phyloP scores from a whole-genome alignment of 2,797 vertebrate genomes.

The Coreius guichenoti region DNA sequence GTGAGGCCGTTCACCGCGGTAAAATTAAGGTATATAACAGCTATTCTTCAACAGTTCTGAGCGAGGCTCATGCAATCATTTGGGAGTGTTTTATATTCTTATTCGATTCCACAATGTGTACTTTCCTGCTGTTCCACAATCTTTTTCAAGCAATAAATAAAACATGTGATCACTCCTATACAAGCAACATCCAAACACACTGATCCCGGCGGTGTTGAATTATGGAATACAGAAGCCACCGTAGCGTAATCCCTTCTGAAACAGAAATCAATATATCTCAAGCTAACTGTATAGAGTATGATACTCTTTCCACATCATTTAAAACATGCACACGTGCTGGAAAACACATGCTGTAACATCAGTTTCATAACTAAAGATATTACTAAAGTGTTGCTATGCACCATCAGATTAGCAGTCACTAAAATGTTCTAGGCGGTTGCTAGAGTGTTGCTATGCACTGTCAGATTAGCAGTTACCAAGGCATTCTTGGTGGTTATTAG shows the following conservation, averaged over 20 bases:
- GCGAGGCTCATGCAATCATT: neutral
- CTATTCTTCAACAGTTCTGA: neutral
- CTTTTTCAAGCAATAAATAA: conserved; percentile 25
- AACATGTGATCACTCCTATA: conserved; percentile 29
- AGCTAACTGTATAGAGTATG: neutral
- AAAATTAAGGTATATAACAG: neutral
- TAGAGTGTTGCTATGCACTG: neutral
- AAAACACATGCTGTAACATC: neutral
- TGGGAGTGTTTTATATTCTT: neutral
- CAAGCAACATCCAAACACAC: conserved; percentile 60
- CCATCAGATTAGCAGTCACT: neutral
- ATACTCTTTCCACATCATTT: neutral
- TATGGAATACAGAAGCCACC: conserved; percentile 21
- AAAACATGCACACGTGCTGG: neutral
- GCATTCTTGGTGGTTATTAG: neutral
- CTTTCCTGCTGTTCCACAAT: conserved; percentile 28
- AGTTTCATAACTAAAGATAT: neutral
- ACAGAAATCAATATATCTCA: conserved; percentile 18
- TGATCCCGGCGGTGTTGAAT: conserved; percentile 42
- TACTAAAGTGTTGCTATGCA: neutral
- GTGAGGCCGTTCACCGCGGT: neutral
- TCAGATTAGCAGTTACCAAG: too few relatives aligned
- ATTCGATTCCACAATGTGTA: conserved; percentile 1
- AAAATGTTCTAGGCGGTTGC: neutral
- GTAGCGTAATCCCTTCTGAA: conserved; percentile 8